These are phyloP conservation scores for Loxodonta africana DNA, from an alignment of 2,113 vertebrate species.

Conservation along the genomic window DNA sequence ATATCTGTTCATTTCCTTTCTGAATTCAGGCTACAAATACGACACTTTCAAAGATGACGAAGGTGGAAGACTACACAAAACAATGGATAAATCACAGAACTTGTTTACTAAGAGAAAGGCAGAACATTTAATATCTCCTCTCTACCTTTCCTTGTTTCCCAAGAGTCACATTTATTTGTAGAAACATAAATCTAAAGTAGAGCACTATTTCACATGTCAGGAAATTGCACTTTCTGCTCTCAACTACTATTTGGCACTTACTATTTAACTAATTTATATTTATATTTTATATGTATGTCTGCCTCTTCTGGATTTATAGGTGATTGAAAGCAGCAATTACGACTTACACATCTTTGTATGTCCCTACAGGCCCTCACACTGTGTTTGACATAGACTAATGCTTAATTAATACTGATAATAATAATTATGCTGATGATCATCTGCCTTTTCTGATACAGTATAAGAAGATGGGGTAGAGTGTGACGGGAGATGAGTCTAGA, in stretches of 20 bases:
- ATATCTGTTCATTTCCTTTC: background rate
- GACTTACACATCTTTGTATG: background rate
- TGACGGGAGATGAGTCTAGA: background rate
- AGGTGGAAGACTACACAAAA: background rate
- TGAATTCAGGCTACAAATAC: background rate
- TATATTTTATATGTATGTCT: background rate
- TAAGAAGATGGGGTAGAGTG: background rate
- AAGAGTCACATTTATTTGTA: background rate
- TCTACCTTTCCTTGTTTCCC: background rate
- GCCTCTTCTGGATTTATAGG: background rate
- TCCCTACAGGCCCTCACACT: background rate
- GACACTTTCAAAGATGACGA: background rate
- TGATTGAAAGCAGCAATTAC: background rate
- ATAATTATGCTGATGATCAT: background rate
- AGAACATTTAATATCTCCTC: background rate
- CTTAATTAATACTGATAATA: background rate
- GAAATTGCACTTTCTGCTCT: background rate
- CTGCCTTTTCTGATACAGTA: background rate
- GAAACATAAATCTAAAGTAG: background rate
- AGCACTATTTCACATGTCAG: background rate
- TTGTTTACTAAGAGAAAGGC: background rate
- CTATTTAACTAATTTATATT: background rate
- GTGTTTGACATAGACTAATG: background rate
- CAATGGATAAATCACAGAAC: background rate
- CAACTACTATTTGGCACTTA: background rate